Evolutionary conservation across 92 coral and sea anemone genomes (phyloP).

Genomic region (Metridium senile): DNA sequence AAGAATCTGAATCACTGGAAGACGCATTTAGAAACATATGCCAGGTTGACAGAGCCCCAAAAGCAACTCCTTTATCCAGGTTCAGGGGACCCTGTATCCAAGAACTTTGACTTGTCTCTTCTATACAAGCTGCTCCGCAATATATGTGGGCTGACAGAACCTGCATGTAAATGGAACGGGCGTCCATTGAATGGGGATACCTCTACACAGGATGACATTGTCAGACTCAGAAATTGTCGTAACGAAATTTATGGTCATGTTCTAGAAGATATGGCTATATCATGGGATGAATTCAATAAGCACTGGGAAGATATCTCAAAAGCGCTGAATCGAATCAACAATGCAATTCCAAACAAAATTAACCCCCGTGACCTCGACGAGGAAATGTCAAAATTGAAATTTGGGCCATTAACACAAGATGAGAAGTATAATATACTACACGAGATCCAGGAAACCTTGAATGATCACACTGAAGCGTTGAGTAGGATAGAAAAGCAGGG

Average conservation of each 20-base stretch:
- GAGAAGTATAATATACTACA: background rate
- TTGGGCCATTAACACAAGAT: background rate
- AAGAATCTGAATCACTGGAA: background rate
- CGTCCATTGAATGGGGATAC: background rate
- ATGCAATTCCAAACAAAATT: background rate
- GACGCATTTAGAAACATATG: background rate
- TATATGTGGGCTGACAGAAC: background rate
- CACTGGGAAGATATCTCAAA: background rate
- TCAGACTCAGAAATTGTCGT: constrained; percentile 2
- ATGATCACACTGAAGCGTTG: background rate
- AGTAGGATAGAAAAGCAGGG: background rate
- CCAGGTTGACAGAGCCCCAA: constrained; percentile 1
- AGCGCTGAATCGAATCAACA: background rate
- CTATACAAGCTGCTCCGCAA: constrained; percentile 11
- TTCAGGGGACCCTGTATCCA: background rate
- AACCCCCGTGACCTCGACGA: background rate
- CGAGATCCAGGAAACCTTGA: background rate
- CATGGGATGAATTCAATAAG: background rate
- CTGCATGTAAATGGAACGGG: constrained; percentile 7
- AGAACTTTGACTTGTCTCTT: constrained; percentile 4
- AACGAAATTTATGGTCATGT: constrained; percentile 4
- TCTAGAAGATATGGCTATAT: constrained; percentile 3
- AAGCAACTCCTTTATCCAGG: constrained; percentile 2
- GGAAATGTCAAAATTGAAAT: background rate
- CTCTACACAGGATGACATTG: constrained; percentile 2